These are phyloP conservation scores for Limnothrissa miodon DNA, from an alignment of 2,113 vertebrate genomes.

Conservation along the genomic window DNA sequence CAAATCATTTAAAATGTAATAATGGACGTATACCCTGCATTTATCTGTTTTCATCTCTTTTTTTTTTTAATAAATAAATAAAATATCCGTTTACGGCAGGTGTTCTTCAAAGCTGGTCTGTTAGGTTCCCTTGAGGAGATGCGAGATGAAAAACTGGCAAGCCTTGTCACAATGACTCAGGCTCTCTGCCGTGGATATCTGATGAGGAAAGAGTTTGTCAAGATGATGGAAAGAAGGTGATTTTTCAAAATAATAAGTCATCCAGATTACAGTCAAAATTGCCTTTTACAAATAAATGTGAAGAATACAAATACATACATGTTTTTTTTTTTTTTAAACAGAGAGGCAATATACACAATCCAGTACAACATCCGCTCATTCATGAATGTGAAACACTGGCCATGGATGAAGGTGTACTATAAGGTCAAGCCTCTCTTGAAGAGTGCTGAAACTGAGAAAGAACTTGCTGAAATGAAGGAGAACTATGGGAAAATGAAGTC, in stretches of 20 bases:
- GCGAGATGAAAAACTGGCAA: slow-evolving; percentile 89
- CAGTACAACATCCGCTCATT: slow-evolving; percentile 83
- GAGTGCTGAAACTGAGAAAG: slow-evolving; percentile 76
- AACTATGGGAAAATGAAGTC: slow-evolving; percentile 85
- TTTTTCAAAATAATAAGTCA: not conserved
- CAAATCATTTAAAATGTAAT: too few relatives aligned
- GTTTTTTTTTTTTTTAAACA: slow-evolving; percentile 25
- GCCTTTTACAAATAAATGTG: not conserved
- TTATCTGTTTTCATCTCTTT: too few relatives aligned
- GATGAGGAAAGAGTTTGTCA: slow-evolving; percentile 67
- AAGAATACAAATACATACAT: not conserved
- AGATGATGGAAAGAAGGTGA: slow-evolving; percentile 65
- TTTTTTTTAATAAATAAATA: too few relatives aligned
- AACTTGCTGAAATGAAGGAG: slow-evolving; percentile 71
- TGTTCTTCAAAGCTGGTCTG: slow-evolving; percentile 92
- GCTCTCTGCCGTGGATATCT: slow-evolving; percentile 63
- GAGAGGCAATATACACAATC: slow-evolving; percentile 78
- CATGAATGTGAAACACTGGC: slow-evolving; percentile 80
- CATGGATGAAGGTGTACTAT: slow-evolving; percentile 79
- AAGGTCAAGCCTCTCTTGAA: slow-evolving; percentile 75
- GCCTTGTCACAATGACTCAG: slow-evolving; percentile 71
- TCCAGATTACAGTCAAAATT: too few relatives aligned
- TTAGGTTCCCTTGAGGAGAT: slow-evolving; percentile 89
- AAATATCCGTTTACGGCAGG: slow-evolving; percentile 58
- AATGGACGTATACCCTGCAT: too few relatives aligned